Conservation (phyloP, 2,888 invertebrate species). For the Melipona beecheii region DNA sequence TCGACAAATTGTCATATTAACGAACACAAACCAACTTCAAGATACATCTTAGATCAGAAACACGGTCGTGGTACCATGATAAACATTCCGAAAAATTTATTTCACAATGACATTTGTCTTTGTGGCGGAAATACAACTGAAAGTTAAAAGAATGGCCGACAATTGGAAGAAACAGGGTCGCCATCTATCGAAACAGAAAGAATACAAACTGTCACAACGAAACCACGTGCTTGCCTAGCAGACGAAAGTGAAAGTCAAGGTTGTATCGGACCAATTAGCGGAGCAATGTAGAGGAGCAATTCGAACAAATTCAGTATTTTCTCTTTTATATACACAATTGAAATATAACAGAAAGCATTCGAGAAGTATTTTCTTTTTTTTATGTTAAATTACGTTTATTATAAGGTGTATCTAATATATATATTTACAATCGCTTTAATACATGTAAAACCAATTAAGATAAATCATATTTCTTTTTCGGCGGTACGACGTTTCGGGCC, state of each 20-base stretch:
- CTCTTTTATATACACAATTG: background rate
- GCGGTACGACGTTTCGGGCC: constrained; percentile 64
- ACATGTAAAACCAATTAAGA: constrained; percentile 78
- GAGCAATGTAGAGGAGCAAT: background rate
- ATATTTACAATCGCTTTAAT: constrained; percentile 80
- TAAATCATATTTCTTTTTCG: constrained; percentile 67
- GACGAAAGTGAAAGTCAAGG: constrained; percentile 67
- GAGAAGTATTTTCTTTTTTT: background rate
- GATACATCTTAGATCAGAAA: background rate
- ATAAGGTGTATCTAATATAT: constrained; percentile 80
- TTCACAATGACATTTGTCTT: constrained; percentile 55
- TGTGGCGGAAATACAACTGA: constrained; percentile 49
- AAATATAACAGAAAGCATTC: constrained; percentile 7
- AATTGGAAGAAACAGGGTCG: constrained; percentile 32
- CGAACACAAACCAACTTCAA: background rate
- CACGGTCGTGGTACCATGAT: constrained; percentile 33
- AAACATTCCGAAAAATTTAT: constrained; percentile 51
- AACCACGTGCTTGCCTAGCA: constrained; percentile 73
- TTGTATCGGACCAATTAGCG: background rate
- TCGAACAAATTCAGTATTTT: background rate
- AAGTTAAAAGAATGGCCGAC: constrained; percentile 29
- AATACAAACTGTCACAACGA: constrained; percentile 68
- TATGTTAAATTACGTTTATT: constrained; percentile 80
- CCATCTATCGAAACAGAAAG: constrained; percentile 39
- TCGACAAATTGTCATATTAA: constrained; percentile 1